Base-by-base conservation (phyloP, 2,113 vertebrate genomes). In the Misgurnus anguillicaudatus region DNA sequence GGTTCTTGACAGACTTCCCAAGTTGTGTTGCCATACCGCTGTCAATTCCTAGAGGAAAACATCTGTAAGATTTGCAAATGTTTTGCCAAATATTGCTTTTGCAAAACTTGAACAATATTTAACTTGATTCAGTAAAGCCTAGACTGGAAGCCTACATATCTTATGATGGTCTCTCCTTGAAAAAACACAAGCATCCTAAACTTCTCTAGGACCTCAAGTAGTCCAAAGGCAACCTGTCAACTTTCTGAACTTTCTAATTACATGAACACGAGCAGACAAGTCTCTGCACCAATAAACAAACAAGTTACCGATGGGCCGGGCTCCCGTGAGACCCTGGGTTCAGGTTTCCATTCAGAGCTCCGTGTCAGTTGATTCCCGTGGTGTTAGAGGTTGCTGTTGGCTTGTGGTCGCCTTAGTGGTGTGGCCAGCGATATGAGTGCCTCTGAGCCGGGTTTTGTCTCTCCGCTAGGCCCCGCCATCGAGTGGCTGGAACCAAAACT, bases 401-500 rank as follows among this genome's bases (percentile, higher is more conserved):
- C 65, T 38, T 66, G 17, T 57, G 41, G 70, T 57, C 62, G 63
- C 61, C 21, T 19, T 57, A 71, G 58, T 81, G 77, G 75, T 79
- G 75, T 31, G 62, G 72, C 75, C 19, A 79, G 82, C 88, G 95
- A 89, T 86, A 95, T 95, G 95, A 97, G 89, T 83, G 87, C 89
- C 83, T 91, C 94, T 93, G 91, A 97, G 88, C 88, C 80, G 80
- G 92, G 93, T 86, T 82, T 90, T 90, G 90, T 94, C 88, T 88
- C 89, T 89, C 77, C 92, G 86, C 82, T 93, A 98, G 98, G 95
- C 82, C 91, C 96, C 6, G 94, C 95, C 47, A 95, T 98, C 66
- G 96, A 94, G 87, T 99, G 98, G 98, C 88, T 97, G 92, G 97
- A 98, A 87, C 95, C 96, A 87, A 98, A 97, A 90, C 88, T 95